These are phyloP conservation scores for Microcebus lehilahytsara DNA, from an alignment of 2,113 vertebrate genomes.

Conservation along the genomic window DNA sequence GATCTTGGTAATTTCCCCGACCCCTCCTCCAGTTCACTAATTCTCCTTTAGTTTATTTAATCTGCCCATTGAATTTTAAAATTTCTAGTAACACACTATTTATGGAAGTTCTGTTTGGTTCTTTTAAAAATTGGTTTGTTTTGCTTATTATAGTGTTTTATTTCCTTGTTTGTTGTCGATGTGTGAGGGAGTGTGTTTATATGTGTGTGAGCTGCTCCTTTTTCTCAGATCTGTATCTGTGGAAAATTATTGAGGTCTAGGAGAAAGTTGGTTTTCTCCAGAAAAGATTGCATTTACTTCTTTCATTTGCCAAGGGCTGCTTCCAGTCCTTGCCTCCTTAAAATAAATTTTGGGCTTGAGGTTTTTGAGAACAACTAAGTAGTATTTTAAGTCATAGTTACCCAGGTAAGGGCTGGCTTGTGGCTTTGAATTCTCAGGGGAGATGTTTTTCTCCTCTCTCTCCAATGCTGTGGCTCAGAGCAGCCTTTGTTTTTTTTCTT, in stretches of 20 bases:
- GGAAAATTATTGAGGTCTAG: neutral
- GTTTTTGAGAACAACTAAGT: neutral
- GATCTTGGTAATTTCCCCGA: neutral
- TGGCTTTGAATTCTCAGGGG: constrained; percentile 29
- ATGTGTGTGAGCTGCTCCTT: neutral
- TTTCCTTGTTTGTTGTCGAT: neutral
- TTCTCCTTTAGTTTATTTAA: constrained; percentile 1
- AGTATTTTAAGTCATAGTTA: constrained; percentile 35
- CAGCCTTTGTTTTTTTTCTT: neutral
- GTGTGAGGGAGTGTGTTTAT: neutral
- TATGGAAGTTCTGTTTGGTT: neutral
- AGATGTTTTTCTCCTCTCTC: neutral
- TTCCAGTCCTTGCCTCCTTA: neutral
- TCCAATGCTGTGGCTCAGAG: neutral
- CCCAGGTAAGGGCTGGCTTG: neutral
- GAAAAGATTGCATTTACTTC: neutral
- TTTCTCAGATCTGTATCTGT: neutral
- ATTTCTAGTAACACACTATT: neutral
- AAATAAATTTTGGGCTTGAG: constrained; percentile 11
- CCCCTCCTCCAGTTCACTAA: neutral
- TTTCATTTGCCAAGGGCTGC: neutral
- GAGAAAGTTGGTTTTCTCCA: constrained; percentile 1
- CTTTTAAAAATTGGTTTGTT: neutral
- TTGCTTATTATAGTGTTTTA: neutral
- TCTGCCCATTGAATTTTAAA: neutral